Evolutionary conservation across 2,113 vertebrate species (phyloP).

Genomic region (Gambusia affinis): DNA sequence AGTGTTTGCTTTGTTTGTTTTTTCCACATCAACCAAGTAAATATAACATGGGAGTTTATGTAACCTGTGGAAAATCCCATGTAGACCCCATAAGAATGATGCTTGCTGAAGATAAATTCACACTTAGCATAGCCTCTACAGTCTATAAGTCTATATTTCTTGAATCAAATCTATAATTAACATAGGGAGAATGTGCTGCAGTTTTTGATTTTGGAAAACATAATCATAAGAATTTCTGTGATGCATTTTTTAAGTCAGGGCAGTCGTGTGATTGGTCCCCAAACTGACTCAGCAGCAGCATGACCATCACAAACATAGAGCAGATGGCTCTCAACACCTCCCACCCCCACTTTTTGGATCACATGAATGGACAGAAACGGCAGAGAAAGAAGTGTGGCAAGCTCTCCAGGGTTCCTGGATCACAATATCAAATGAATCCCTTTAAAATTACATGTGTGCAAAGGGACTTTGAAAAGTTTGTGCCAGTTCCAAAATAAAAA

Average conservation of each 20-base stretch:
- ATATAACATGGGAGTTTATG: too few relatives aligned
- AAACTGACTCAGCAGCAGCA: conserved; percentile 8
- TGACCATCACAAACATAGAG: conserved; percentile 1
- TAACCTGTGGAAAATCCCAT: too few relatives aligned
- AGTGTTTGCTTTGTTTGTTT: not conserved
- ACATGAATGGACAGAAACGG: conserved; percentile 7
- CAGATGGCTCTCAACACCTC: conserved; percentile 12
- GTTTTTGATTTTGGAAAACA: not conserved
- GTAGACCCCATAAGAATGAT: not conserved
- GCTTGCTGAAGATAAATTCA: not conserved
- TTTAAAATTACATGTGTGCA: not conserved
- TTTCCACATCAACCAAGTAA: not conserved
- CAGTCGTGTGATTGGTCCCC: not conserved
- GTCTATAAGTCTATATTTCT: not conserved
- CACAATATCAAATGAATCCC: not conserved
- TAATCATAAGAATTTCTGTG: not conserved
- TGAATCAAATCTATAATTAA: not conserved
- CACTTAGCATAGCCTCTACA: not conserved
- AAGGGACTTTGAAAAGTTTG: not conserved
- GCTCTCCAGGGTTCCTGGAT: not conserved
- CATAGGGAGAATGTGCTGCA: not conserved
- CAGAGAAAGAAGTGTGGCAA: not conserved
- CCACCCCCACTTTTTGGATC: not conserved
- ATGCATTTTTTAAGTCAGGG: not conserved
- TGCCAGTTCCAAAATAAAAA: not conserved